A percentile compares a stretch with the other conserved stretches of the same genome.
Evolutionary conservation across 64 coral and sea anemone species (phyloP).

Genomic region (Montipora capricornis): DNA sequence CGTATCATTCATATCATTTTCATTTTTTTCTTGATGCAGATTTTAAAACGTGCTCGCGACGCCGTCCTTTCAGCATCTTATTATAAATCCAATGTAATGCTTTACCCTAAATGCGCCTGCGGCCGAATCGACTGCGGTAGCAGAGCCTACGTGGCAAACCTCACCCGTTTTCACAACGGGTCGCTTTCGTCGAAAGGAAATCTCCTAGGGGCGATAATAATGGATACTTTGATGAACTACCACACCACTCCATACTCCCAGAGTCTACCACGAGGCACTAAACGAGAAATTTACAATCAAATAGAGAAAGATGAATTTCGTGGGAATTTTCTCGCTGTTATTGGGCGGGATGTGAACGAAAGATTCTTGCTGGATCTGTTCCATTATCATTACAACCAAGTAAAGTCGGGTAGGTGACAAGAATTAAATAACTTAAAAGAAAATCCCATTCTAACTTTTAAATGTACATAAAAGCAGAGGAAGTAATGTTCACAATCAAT

Average conservation of each 20-base stretch:
- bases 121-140: slow-evolving; percentile 43
- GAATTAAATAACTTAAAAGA: neutral
- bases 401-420: slow-evolving; percentile 21
- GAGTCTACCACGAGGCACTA: neutral
- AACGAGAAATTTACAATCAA: neutral
- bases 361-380: slow-evolving; percentile 28
- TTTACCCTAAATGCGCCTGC: slow-evolving; percentile 20
- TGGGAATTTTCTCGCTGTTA: slow-evolving; percentile 57
- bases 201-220: slow-evolving; percentile 80
- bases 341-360: slow-evolving; percentile 46
- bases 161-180: too few species aligned
- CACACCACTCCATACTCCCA: slow-evolving; percentile 68
- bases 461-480: too few species aligned
- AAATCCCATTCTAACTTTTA: too few species aligned
- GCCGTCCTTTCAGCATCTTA: slow-evolving; percentile 47
- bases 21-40: neutral
- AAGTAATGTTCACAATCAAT: too few species aligned
- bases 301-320: slow-evolving; percentile 15
- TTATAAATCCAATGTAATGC: neutral
- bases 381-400: slow-evolving; percentile 52
- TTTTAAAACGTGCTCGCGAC: slow-evolving; percentile 35
- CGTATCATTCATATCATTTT: too few species aligned
- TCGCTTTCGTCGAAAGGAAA: slow-evolving; percentile 26
- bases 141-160: slow-evolving; percentile 1
- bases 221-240: slow-evolving; percentile 82